Percentiles rank a stretch among this genome's conserved stretches.
Conservation (phyloP, 2,797 vertebrate genomes). For the Cuculus canorus region DNA sequence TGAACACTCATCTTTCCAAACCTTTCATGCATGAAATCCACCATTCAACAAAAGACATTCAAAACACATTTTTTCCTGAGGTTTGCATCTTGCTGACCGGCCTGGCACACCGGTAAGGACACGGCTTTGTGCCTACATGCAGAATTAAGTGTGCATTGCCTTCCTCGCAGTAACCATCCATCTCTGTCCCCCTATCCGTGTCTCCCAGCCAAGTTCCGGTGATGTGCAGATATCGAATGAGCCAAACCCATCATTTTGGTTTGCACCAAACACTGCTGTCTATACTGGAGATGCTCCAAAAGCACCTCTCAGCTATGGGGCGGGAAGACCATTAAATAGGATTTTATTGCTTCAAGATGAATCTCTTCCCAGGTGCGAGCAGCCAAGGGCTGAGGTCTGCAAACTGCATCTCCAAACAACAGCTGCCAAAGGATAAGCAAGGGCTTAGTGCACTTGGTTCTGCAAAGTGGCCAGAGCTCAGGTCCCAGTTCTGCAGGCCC, state of each 20-base stretch:
- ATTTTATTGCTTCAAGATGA: neutral
- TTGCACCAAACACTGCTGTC: neutral
- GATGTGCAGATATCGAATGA: neutral
- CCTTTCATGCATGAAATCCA: neutral
- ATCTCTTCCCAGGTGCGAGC: neutral
- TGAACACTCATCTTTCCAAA: neutral
- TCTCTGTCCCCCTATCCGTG: fast-evolving
- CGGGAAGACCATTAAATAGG: neutral
- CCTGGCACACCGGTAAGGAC: neutral
- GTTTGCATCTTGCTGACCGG: neutral
- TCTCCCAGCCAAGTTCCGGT: neutral
- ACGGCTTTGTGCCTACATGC: neutral
- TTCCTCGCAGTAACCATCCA: neutral
- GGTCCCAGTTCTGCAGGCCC: neutral
- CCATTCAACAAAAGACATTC: neutral
- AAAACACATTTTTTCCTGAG: fast-evolving
- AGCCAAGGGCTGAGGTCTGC: neutral
- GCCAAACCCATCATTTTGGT: neutral
- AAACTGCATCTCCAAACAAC: fast-evolving
- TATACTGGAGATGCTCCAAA: neutral
- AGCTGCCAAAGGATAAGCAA: neutral
- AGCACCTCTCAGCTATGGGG: neutral
- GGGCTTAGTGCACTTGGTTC: constrained; percentile 1
- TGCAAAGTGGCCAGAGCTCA: constrained; percentile 14
- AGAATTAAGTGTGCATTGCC: neutral